Evolutionary conservation across 2,797 vertebrate genomes (phyloP).

Genomic region (Oophaga sylvatica): DNA sequence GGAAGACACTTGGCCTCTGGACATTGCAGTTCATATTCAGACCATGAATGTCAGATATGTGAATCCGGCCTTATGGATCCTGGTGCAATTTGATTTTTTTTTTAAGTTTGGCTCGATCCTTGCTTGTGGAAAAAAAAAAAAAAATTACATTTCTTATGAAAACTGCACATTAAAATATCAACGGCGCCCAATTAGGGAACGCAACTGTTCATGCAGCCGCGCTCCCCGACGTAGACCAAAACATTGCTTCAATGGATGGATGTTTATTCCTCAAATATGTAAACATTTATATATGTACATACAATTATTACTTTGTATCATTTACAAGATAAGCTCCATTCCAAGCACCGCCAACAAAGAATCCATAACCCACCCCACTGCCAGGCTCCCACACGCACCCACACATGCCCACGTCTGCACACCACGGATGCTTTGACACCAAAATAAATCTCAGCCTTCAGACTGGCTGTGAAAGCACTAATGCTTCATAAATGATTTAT

Average conservation of each 20-base stretch:
- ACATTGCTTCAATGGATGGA: conserved; percentile 60
- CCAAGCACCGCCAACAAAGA: conserved; percentile 55
- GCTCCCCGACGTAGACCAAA: conserved; percentile 39
- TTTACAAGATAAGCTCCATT: conserved; percentile 60
- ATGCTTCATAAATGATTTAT: conserved; percentile 79
- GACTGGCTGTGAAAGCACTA: conserved; percentile 81
- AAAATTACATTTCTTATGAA: background rate
- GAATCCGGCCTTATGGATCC: background rate
- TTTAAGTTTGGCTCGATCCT: background rate
- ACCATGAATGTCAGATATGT: no score
- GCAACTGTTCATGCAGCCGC: background rate
- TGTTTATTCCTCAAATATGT: conserved; percentile 63
- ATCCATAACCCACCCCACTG: conserved; percentile 56
- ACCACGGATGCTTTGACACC: conserved; percentile 66
- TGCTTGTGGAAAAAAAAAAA: background rate
- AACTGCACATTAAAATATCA: background rate
- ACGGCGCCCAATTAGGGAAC: background rate
- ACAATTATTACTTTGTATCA: conserved; percentile 61
- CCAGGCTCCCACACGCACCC: conserved; percentile 55
- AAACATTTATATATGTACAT: conserved; percentile 63
- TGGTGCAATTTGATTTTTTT: background rate
- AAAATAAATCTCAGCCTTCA: conserved; percentile 82
- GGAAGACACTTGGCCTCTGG: no score
- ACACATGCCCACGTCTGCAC: conserved; percentile 55
- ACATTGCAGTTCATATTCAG: no score